These are phyloP conservation scores for Yponomeuta cagnagella DNA, from an alignment of 2,888 invertebrate species.

Conservation along the genomic window DNA sequence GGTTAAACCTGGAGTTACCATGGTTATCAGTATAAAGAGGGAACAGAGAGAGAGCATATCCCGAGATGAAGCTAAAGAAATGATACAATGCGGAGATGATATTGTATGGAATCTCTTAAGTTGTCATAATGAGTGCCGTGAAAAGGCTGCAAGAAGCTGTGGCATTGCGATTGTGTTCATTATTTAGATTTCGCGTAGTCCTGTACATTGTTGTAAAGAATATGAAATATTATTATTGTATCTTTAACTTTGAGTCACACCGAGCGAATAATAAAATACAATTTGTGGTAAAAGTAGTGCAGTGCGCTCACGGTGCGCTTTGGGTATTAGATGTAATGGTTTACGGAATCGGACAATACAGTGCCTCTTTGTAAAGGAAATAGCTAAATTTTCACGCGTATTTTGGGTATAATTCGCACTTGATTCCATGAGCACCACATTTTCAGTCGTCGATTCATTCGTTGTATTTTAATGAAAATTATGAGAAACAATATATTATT, in stretches of 20 bases:
- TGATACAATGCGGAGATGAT: not conserved
- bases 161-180: conserved; percentile 54
- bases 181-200: conserved; percentile 48
- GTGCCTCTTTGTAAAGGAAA: conserved; percentile 12
- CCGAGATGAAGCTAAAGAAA: not conserved
- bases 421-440: not conserved
- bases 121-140: conserved; percentile 11
- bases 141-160: conserved; percentile 39
- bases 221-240: conserved; percentile 14
- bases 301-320: too few relatives aligned
- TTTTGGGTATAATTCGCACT: not conserved
- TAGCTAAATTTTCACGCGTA: conserved; percentile 7
- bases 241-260: conserved; percentile 16
- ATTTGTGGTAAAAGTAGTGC: not conserved
- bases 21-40: not conserved
- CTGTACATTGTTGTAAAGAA: conserved; percentile 50
- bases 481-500: conserved; percentile 18
- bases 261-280: conserved; percentile 3
- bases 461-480: not conserved
- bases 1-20: too few relatives aligned
- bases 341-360: conserved; percentile 10
- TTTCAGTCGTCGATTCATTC: not conserved
- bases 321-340: not conserved
- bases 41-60: not conserved
- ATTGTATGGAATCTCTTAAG: conserved; percentile 13